Conservation (phyloP, 2,888 invertebrate genomes). For the Dorcus hopei region DNA sequence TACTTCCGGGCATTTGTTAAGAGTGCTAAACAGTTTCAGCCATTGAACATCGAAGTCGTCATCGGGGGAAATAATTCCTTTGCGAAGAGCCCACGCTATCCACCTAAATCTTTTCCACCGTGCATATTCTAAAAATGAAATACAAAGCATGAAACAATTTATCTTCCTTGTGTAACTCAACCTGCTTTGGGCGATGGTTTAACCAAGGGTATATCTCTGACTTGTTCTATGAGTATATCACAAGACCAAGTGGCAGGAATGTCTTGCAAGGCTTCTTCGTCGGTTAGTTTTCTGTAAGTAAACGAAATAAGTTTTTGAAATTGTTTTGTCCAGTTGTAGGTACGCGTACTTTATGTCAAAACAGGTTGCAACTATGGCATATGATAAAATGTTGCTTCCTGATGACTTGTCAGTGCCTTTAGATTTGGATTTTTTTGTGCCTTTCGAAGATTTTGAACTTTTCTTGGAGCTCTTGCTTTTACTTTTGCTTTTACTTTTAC, state of each 20-base stretch:
- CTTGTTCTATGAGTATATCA: conserved; percentile 42
- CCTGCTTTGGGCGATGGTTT: conserved; percentile 37
- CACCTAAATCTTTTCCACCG: conserved; percentile 51
- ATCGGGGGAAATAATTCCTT: conserved; percentile 32
- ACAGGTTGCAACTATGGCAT: conserved; percentile 28
- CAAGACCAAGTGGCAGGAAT: conserved; percentile 44
- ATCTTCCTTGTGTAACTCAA: conserved; percentile 16
- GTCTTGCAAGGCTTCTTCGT: conserved; percentile 32
- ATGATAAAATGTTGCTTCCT: conserved; percentile 12
- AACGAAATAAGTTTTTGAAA: not conserved
- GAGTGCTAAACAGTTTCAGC: conserved; percentile 37
- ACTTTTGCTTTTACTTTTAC: not conserved
- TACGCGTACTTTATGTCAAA: conserved; percentile 18
- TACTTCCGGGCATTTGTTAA: conserved; percentile 16
- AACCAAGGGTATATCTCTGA: conserved; percentile 44
- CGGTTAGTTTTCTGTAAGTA: conserved; percentile 18
- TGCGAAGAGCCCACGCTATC: conserved; percentile 48
- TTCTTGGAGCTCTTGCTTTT: not conserved
- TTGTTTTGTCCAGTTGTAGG: no score
- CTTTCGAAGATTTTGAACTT: conserved; percentile 3
- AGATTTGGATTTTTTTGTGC: conserved; percentile 10
- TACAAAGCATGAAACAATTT: not conserved
- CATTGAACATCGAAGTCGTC: conserved; percentile 29
- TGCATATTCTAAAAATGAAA: conserved; percentile 34
- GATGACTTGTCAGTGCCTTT: conserved; percentile 10